Evolutionary conservation across 2,113 vertebrate genomes (phyloP).

Genomic region (Clarias gariepinus): DNA sequence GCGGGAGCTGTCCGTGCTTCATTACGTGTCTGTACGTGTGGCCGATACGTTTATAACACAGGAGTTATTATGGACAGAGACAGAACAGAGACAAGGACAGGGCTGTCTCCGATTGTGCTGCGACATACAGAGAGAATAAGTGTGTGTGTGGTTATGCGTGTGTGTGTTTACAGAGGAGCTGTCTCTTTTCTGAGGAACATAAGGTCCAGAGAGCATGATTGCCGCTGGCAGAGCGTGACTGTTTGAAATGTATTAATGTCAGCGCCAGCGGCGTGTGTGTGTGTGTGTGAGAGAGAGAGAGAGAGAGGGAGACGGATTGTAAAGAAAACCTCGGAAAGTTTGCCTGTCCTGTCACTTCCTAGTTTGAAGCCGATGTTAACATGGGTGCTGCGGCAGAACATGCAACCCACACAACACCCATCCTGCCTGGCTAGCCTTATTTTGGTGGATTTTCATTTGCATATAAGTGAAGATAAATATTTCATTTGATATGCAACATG

Average conservation of each 20-base stretch:
- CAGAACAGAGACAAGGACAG: slow-evolving; percentile 27
- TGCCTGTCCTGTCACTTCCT: background rate
- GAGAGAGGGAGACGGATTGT: slow-evolving; percentile 6
- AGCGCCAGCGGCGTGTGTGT: slow-evolving; percentile 27
- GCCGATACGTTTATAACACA: background rate
- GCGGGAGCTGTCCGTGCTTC: background rate
- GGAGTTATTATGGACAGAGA: slow-evolving; percentile 24
- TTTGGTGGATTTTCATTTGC: background rate
- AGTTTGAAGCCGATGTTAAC: background rate
- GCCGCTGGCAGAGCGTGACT: slow-evolving; percentile 10
- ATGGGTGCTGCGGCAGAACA: background rate
- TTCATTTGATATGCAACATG: background rate
- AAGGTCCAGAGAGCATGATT: slow-evolving; percentile 27
- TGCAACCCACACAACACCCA: background rate
- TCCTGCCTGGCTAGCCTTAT: background rate
- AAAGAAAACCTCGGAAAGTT: background rate
- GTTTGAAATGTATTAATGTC: slow-evolving; percentile 9
- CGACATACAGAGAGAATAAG: background rate
- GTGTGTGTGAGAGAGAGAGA: background rate
- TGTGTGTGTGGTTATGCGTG: slow-evolving; percentile 19
- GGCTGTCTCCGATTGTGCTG: background rate
- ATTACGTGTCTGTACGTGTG: background rate
- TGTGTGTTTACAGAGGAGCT: slow-evolving; percentile 6
- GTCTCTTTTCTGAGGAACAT: slow-evolving; percentile 35
- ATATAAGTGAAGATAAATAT: background rate